These are phyloP conservation scores for Platycheirus rosarum DNA, from an alignment of 2,888 invertebrate genomes.

Conservation along the genomic window DNA sequence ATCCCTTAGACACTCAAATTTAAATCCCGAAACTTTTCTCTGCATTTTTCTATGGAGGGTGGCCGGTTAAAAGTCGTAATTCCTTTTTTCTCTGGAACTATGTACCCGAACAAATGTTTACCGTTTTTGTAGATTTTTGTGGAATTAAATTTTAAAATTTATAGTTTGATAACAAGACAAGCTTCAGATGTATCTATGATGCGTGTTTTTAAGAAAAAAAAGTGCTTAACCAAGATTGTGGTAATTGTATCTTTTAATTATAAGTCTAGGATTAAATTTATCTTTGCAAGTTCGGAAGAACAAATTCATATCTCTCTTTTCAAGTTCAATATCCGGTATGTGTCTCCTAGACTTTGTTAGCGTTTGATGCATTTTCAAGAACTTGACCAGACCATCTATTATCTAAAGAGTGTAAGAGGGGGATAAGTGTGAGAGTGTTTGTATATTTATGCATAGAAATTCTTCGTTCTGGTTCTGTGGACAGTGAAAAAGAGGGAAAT, in stretches of 20 bases:
- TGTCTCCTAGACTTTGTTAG: not conserved
- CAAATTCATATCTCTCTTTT: conserved; percentile 31
- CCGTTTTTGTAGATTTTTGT: conserved; percentile 60
- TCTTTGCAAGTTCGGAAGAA: not conserved
- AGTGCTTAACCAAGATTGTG: conserved; percentile 17
- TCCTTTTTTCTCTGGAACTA: conserved; percentile 22
- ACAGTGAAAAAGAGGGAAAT: conserved; percentile 61
- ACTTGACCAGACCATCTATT: conserved; percentile 67
- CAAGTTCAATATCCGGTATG: conserved; percentile 38
- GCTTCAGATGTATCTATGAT: not conserved
- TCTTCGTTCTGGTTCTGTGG: conserved; percentile 57
- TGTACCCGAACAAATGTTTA: conserved; percentile 65
- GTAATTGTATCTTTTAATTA: not conserved
- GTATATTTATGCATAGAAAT: conserved; percentile 20
- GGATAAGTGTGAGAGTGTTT: conserved; percentile 9
- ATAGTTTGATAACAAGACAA: not conserved
- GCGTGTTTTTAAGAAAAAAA: not conserved
- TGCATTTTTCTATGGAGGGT: conserved; percentile 33
- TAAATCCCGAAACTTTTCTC: conserved; percentile 36
- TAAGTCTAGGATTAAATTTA: conserved; percentile 40
- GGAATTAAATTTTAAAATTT: conserved; percentile 56
- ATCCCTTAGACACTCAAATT: conserved; percentile 71
- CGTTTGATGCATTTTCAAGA: conserved; percentile 32
- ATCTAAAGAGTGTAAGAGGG: not conserved
- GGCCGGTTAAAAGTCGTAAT: not conserved